Evolutionary conservation across 2,797 vertebrate genomes (phyloP).

Genomic region (Toxotes lorentzi): DNA sequence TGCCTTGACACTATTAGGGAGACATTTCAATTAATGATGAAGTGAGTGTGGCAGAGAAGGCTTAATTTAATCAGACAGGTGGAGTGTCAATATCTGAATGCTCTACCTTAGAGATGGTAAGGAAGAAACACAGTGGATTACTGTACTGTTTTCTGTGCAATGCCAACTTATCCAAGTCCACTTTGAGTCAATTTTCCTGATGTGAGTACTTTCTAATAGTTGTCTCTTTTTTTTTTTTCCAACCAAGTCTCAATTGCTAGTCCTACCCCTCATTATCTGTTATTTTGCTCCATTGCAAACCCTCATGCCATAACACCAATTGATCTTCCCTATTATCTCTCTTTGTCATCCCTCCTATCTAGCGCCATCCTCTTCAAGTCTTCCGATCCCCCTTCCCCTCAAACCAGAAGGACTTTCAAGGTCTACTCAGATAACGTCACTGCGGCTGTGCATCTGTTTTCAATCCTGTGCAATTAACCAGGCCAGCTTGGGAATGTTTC

Average conservation of each 20-base stretch:
- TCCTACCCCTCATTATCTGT: constrained; percentile 52
- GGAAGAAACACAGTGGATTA: constrained; percentile 6
- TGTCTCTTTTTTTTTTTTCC: constrained; percentile 14
- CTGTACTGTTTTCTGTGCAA: neutral
- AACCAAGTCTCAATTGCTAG: constrained; percentile 40
- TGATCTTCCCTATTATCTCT: constrained; percentile 58
- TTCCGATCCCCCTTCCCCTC: constrained; percentile 63
- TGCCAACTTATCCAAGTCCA: constrained; percentile 5
- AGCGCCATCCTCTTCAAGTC: constrained; percentile 45
- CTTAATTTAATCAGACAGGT: constrained; percentile 60
- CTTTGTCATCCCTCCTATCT: constrained; percentile 71
- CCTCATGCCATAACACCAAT: constrained; percentile 44
- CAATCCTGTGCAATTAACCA: constrained; percentile 85
- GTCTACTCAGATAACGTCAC: constrained; percentile 85
- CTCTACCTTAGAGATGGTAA: neutral
- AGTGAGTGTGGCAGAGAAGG: constrained; percentile 25
- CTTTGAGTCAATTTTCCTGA: constrained; percentile 39
- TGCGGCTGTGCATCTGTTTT: constrained; percentile 85
- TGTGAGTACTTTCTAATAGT: constrained; percentile 23
- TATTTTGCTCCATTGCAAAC: constrained; percentile 46
- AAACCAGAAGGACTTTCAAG: constrained; percentile 82
- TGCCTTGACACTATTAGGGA: constrained; percentile 58
- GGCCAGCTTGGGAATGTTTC: constrained; percentile 81
- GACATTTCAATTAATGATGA: constrained; percentile 58
- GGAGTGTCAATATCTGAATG: constrained; percentile 11